Percentiles rank a stretch among this genome's conserved stretches.
Conservation (phyloP, 2,797 vertebrate genomes). For the Hyperoplus immaculatus region DNA sequence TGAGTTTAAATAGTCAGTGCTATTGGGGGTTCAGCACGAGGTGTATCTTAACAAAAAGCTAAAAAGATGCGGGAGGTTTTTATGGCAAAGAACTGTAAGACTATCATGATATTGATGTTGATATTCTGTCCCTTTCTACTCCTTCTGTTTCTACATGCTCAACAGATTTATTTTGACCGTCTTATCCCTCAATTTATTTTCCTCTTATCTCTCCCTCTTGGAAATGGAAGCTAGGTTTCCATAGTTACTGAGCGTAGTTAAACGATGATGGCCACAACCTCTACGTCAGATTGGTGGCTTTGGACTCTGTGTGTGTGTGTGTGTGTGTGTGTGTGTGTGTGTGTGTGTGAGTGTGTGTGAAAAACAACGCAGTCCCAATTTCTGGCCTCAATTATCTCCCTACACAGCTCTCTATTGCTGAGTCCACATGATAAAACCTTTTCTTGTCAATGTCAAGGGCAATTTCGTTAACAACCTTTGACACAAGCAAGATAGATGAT, state of each 20-base stretch:
- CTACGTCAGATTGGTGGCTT: constrained; percentile 49
- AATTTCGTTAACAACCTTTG: not conserved
- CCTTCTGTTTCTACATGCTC: constrained; percentile 1
- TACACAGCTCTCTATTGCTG: not conserved
- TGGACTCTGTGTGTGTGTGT: not conserved
- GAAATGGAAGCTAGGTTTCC: constrained; percentile 73
- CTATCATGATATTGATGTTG: constrained; percentile 2
- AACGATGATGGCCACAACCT: constrained; percentile 63
- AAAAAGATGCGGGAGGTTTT: constrained; percentile 3
- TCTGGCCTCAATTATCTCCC: not conserved
- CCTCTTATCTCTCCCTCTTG: constrained; percentile 27
- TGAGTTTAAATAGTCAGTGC: constrained; percentile 57
- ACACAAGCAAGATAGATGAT: not conserved
- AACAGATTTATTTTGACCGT: constrained; percentile 45
- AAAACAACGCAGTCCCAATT: not conserved
- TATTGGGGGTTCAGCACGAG: constrained; percentile 41
- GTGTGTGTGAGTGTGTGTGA: not conserved
- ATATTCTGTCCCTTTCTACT: constrained; percentile 18
- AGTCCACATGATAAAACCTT: not conserved
- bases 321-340: not conserved
- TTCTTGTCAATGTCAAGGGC: not conserved
- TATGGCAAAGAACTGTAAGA: constrained; percentile 9
- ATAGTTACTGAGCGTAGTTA: constrained; percentile 73
- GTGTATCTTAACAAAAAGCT: constrained; percentile 35
- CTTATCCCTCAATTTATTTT: constrained; percentile 16